Conservation (phyloP, 2,113 vertebrate species). For the Haemorhous mexicanus region DNA sequence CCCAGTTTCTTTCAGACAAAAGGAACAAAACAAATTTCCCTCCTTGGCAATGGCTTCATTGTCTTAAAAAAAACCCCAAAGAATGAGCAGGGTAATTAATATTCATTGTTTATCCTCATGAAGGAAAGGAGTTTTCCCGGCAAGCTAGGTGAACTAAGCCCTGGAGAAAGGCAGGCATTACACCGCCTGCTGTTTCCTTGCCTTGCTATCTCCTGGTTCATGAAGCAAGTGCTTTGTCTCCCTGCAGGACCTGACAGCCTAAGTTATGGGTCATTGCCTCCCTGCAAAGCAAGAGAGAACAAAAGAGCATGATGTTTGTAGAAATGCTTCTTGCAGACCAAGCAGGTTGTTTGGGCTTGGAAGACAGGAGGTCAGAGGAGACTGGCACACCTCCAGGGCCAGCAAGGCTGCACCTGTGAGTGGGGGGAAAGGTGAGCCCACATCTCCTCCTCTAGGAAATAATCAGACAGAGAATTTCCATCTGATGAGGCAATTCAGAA, state of each 20-base stretch:
- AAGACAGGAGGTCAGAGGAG: neutral
- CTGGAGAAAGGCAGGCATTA: neutral
- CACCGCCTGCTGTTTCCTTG: neutral
- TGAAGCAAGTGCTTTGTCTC: neutral
- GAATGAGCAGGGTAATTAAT: neutral
- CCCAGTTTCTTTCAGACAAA: neutral
- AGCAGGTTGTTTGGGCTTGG: fast-evolving
- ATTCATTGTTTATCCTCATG: neutral
- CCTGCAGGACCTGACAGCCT: neutral
- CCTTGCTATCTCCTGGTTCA: neutral
- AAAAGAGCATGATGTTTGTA: fast-evolving
- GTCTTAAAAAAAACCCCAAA: neutral
- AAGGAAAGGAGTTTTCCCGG: neutral
- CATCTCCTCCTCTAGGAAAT: neutral
- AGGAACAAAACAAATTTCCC: neutral
- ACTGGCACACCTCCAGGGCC: neutral
- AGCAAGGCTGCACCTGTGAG: neutral
- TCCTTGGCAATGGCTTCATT: neutral
- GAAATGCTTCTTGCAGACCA: neutral
- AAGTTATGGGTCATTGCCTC: neutral
- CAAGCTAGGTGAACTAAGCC: neutral
- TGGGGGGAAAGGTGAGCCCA: fast-evolving
- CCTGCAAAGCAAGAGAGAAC: neutral
- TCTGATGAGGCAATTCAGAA: neutral
- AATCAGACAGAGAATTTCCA: neutral